A percentile compares a stretch with the other conserved stretches of the same genome.
Evolutionary conservation across 2,113 vertebrate genomes (phyloP).

Genomic region (Saimiri boliviensis): DNA sequence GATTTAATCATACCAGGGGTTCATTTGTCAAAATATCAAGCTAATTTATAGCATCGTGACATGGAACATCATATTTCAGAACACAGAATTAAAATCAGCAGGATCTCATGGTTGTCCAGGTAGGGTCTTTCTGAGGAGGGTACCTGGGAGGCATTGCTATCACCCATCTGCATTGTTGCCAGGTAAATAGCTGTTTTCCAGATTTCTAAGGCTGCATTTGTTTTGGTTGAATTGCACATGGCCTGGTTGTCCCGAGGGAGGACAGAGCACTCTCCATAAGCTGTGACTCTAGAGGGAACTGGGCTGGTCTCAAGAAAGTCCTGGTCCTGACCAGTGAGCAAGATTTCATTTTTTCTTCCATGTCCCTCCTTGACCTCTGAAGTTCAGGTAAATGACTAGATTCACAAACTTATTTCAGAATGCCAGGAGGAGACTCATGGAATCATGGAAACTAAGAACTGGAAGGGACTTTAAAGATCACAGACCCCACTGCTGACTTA

Average conservation of each 20-base stretch:
- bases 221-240: neutral
- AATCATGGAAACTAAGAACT: neutral
- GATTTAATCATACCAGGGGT: conserved; percentile 40
- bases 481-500: neutral
- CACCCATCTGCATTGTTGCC: neutral
- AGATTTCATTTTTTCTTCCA: neutral
- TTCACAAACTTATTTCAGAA: neutral
- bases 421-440: neutral
- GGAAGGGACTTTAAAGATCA: neutral
- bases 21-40: conserved; percentile 11
- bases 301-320: neutral
- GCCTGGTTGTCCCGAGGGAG: neutral
- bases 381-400: neutral
- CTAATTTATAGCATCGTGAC: neutral
- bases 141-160: neutral
- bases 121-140: neutral
- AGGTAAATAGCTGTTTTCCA: neutral
- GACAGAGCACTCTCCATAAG: neutral
- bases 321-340: neutral
- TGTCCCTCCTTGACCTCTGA: neutral
- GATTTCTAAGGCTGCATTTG: neutral
- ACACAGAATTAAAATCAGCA: neutral
- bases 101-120: neutral
- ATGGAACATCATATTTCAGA: neutral
- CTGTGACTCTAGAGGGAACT: neutral